These are phyloP conservation scores for Cygnus olor DNA, from an alignment of 2,797 vertebrate genomes.

Conservation along the genomic window DNA sequence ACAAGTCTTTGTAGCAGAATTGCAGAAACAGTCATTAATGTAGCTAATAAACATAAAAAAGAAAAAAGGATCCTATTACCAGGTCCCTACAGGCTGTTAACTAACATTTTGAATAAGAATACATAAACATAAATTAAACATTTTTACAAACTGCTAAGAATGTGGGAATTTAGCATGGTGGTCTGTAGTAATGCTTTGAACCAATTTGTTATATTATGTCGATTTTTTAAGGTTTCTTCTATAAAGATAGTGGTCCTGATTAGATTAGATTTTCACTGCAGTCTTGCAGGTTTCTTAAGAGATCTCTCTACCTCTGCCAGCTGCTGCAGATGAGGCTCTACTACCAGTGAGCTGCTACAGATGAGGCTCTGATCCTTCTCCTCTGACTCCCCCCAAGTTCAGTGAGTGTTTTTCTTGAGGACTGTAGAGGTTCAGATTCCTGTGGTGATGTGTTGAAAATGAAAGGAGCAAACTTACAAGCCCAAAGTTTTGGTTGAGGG, in stretches of 20 bases:
- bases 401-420: neutral
- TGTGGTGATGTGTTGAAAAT: neutral
- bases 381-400: neutral
- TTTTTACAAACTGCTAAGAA: constrained; percentile 81
- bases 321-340: neutral
- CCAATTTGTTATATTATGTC: constrained; percentile 62
- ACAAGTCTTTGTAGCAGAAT: constrained; percentile 82
- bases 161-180: constrained; percentile 77
- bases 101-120: constrained; percentile 85
- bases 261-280: neutral
- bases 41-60: constrained; percentile 88
- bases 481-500: neutral
- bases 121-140: constrained; percentile 84
- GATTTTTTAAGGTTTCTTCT: constrained; percentile 47
- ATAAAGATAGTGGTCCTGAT: constrained; percentile 18
- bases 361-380: neutral
- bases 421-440: neutral
- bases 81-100: constrained; percentile 84
- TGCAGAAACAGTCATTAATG: constrained; percentile 87
- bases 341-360: neutral
- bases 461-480: neutral
- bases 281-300: neutral
- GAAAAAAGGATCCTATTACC: constrained; percentile 83
- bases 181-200: constrained; percentile 72
- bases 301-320: neutral